These are phyloP conservation scores for Nymphicus hollandicus DNA, from an alignment of 2,113 vertebrate genomes.

Conservation along the genomic window DNA sequence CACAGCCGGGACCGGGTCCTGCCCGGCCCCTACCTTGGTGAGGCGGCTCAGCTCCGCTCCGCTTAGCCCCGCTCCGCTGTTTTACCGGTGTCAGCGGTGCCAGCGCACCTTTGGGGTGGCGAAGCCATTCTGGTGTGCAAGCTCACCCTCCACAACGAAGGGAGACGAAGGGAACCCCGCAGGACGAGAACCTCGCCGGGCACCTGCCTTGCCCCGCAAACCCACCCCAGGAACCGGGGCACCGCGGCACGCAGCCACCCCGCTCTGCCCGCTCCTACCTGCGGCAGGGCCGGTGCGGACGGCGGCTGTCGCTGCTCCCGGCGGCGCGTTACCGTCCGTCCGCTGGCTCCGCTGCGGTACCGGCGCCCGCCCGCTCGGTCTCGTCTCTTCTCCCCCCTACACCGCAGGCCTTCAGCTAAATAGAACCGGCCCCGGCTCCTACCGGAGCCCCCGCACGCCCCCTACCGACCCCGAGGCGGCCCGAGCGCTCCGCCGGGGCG, in stretches of 20 bases:
- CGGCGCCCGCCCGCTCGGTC: not conserved
- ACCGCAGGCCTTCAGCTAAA: not conserved
- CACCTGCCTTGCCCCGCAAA: not conserved
- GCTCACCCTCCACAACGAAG: not conserved
- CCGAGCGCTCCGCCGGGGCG: not conserved
- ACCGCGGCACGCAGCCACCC: not conserved
- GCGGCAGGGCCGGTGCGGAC: not conserved
- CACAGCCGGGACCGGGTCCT: not conserved
- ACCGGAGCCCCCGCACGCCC: slow-evolving; percentile 7
- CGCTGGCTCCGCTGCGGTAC: not conserved
- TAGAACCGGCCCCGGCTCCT: not conserved
- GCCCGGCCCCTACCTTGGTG: not conserved
- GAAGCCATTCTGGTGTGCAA: not conserved
- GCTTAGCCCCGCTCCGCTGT: not conserved
- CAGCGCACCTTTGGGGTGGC: not conserved
- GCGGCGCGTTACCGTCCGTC: not conserved
- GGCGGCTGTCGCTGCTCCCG: not conserved
- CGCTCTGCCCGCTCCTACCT: not conserved
- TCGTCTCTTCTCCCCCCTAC: too few species aligned
- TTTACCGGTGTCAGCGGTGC: not conserved
- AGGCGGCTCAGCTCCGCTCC: not conserved
- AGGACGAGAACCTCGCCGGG: not conserved
- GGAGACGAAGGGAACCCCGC: not conserved
- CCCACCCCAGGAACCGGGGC: not conserved
- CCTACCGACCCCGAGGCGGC: not conserved